Percentiles rank a stretch among this genome's conserved stretches.
These are phyloP conservation scores for Notospermus geniculatus DNA, from an alignment of 1,140 invertebrate species.

Conservation along the genomic window DNA sequence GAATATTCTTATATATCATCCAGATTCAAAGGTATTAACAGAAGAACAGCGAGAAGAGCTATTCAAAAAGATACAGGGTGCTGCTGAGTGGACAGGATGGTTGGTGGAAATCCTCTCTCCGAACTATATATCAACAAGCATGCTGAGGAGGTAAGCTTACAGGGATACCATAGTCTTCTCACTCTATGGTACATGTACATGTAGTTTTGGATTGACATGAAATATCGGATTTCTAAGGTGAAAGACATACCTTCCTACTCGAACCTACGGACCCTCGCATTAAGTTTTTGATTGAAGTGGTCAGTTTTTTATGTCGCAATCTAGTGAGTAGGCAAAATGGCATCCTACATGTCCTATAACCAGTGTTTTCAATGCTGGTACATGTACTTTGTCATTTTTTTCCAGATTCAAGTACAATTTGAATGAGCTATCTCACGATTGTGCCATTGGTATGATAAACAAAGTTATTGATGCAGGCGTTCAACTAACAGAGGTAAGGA, in stretches of 20 bases:
- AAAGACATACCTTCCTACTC: too few relatives aligned
- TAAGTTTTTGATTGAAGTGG: too few relatives aligned
- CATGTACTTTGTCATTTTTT: slow-evolving; percentile 2
- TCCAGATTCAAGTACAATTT: slow-evolving; percentile 79
- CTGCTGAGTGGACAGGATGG: slow-evolving; percentile 77
- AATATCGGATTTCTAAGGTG: too few relatives aligned
- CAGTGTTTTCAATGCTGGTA: background rate
- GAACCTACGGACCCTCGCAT: too few relatives aligned
- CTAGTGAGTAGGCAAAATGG: too few relatives aligned
- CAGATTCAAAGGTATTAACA: slow-evolving; percentile 93
- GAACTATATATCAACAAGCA: slow-evolving; percentile 83
- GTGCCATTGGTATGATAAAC: slow-evolving; percentile 84
- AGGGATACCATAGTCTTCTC: background rate
- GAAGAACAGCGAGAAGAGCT: slow-evolving; percentile 88
- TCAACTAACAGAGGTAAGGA: slow-evolving; percentile 78
- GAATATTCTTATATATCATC: slow-evolving; percentile 59
- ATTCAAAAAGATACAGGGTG: slow-evolving; percentile 75
- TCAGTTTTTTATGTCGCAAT: too few relatives aligned
- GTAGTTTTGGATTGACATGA: too few relatives aligned
- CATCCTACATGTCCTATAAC: too few relatives aligned
- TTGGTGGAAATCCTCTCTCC: slow-evolving; percentile 87
- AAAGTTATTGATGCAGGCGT: slow-evolving; percentile 74
- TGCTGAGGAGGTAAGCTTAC: slow-evolving; percentile 68
- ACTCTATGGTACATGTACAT: too few relatives aligned
- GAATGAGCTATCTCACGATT: slow-evolving; percentile 95